A percentile compares a stretch with the other conserved stretches of the same genome.
Evolutionary conservation across 92 coral and sea anemone species (phyloP).

Genomic region (Zoanthus sansibaricus): DNA sequence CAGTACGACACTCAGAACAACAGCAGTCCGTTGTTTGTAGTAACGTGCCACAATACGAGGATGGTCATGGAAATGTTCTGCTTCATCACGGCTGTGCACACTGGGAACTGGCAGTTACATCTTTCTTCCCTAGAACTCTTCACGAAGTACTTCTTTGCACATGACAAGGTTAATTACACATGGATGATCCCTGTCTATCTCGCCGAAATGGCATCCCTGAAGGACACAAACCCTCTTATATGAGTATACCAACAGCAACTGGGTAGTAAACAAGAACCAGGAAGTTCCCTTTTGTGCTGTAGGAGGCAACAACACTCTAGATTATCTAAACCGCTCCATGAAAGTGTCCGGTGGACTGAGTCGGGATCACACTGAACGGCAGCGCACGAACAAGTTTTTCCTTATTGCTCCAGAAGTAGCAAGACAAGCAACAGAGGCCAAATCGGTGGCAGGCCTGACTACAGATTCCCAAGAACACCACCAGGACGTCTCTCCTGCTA

Average conservation of each 20-base stretch:
- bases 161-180: not conserved
- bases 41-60: conserved; percentile 57
- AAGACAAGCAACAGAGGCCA: conserved; percentile 65
- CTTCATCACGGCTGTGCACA: conserved; percentile 17
- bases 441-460: conserved; percentile 58
- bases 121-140: too few species aligned
- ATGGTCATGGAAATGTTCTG: conserved; percentile 71
- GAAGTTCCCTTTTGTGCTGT: conserved; percentile 61
- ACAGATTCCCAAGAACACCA: not conserved
- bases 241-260: too few species aligned
- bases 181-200: not conserved
- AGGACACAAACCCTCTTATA: too few species aligned
- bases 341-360: conserved; percentile 8
- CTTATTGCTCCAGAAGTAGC: conserved; percentile 69
- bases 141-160: too few species aligned
- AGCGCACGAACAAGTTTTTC: conserved; percentile 50
- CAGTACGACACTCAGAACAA: conserved; percentile 35
- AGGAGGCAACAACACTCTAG: conserved; percentile 68
- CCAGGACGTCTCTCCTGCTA: too few species aligned
- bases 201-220: conserved; percentile 52
- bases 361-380: not conserved
- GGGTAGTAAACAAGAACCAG: too few species aligned
- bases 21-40: not conserved
- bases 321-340: conserved; percentile 13
- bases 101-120: conserved; percentile 18